These are phyloP conservation scores for Acanthiza pusilla DNA, from an alignment of 2,797 vertebrate genomes.

Conservation along the genomic window DNA sequence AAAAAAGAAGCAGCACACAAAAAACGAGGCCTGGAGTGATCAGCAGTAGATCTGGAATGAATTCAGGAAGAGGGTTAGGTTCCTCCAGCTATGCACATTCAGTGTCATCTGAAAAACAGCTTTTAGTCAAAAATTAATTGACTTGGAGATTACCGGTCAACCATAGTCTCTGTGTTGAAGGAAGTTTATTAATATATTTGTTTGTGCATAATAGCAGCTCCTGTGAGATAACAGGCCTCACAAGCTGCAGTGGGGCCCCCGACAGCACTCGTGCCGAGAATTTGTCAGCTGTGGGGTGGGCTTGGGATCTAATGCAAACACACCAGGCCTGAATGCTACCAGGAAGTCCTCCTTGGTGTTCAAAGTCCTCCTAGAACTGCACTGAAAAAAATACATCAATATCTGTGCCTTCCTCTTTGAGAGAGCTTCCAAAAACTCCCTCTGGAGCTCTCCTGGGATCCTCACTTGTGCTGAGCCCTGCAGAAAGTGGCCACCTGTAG, in stretches of 20 bases:
- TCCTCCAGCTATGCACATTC: not conserved
- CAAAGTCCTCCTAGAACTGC: not conserved
- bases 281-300: not conserved
- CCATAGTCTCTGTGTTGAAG: not conserved
- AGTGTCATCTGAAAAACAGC: not conserved
- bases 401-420: not conserved
- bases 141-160: not conserved
- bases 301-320: not conserved
- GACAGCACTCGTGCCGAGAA: not conserved
- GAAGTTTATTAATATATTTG: not conserved
- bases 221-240: not conserved
- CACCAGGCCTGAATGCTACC: rapidly evolving
- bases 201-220: not conserved
- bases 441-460: not conserved
- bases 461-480: not conserved
- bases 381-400: not conserved
- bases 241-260: not conserved
- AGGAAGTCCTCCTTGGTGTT: not conserved
- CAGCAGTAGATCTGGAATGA: not conserved
- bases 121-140: not conserved
- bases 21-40: not conserved
- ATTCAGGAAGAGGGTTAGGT: not conserved
- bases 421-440: not conserved
- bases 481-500: not conserved
- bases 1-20: not conserved